A percentile compares a stretch with the other conserved stretches of the same genome.
Evolutionary conservation across 2,888 invertebrate species (phyloP).

Genomic region (Mantis religiosa): DNA sequence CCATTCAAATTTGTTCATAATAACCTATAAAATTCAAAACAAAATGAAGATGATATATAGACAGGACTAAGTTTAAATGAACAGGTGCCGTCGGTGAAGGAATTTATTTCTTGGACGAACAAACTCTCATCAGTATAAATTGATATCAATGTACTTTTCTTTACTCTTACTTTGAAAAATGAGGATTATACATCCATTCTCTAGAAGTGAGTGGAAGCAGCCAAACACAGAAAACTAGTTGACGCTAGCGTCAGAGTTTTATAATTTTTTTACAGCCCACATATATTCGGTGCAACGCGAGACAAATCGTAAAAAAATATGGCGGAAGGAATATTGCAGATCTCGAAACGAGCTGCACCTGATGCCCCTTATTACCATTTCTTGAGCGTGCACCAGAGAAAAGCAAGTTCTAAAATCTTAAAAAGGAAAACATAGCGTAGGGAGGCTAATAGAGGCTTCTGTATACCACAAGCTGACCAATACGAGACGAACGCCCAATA

Average conservation of each 20-base stretch:
- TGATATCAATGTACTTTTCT: too few species aligned
- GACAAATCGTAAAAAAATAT: neutral
- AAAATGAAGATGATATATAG: too few species aligned
- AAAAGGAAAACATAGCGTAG: neutral
- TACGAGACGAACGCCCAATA: neutral
- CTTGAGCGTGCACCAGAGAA: neutral
- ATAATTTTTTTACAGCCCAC: neutral
- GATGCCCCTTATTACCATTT: neutral
- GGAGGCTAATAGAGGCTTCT: neutral
- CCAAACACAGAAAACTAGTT: neutral
- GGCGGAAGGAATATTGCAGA: neutral
- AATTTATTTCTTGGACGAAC: too few species aligned
- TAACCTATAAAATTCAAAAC: too few species aligned
- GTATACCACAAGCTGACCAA: neutral
- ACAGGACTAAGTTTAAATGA: too few species aligned
- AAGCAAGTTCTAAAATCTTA: neutral
- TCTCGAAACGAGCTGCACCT: neutral
- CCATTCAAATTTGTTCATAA: too few species aligned
- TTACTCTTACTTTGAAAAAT: neutral
- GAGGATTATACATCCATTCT: neutral
- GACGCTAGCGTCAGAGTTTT: neutral
- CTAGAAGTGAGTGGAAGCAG: neutral
- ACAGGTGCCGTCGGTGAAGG: too few species aligned
- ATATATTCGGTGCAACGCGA: neutral
- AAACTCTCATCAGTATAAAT: too few species aligned